Conservation (phyloP, 1,140 invertebrate genomes). For the Drosophila santomea region DNA sequence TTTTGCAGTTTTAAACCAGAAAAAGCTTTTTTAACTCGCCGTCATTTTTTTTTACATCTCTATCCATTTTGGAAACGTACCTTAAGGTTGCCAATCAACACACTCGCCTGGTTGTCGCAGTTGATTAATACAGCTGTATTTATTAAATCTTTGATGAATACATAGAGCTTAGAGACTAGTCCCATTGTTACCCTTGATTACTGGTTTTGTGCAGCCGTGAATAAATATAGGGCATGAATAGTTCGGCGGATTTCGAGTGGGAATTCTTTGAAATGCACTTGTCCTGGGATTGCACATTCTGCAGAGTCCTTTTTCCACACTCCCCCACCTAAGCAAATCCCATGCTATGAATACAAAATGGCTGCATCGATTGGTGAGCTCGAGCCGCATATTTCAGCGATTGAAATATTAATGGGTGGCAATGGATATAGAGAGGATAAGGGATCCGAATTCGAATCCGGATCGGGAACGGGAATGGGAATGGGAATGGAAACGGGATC, state of each 20-base stretch:
- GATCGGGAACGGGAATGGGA: background rate
- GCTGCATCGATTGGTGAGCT: constrained; percentile 25
- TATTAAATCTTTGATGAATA: too few species aligned
- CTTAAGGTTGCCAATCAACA: too few species aligned
- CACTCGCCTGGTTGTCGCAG: too few species aligned
- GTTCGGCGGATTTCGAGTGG: background rate
- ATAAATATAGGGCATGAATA: background rate
- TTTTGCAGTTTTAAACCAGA: too few species aligned
- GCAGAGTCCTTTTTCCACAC: constrained; percentile 16
- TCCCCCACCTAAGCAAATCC: constrained; percentile 26
- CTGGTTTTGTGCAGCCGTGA: background rate
- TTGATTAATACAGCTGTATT: background rate
- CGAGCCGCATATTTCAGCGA: constrained; percentile 46
- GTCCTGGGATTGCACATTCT: constrained; percentile 19
- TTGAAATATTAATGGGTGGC: constrained; percentile 58
- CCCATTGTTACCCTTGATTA: too few species aligned
- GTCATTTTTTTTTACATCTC: too few species aligned
- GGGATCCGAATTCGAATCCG: background rate
- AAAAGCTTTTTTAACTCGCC: background rate
- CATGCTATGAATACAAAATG: constrained; percentile 36
- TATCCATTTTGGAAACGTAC: too few species aligned
- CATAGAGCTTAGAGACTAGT: background rate
- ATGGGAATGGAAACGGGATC: background rate
- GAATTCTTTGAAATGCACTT: constrained; percentile 3
- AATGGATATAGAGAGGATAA: background rate